These are phyloP conservation scores for Salticus scenicus DNA, from an alignment of 2,888 invertebrate species.

Conservation along the genomic window DNA sequence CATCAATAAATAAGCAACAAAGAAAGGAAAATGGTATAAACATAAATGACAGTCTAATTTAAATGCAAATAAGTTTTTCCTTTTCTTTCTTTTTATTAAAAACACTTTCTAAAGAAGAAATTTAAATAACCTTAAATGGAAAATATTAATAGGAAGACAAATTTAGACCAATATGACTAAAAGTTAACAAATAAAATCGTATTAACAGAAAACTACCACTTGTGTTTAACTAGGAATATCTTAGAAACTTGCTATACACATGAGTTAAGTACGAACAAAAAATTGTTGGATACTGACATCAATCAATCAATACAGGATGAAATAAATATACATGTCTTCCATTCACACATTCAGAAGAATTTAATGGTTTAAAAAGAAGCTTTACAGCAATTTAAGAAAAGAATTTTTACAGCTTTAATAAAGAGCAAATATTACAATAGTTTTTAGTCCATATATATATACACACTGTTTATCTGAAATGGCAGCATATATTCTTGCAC, in stretches of 20 bases:
- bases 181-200: no score
- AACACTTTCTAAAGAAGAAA: no score
- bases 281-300: background rate
- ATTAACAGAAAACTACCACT: no score
- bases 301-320: constrained; percentile 29
- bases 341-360: constrained; percentile 45
- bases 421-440: constrained; percentile 58
- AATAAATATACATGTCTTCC: constrained; percentile 49
- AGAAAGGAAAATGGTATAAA: background rate
- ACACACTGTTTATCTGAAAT: constrained; percentile 27
- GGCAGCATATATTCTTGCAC: constrained; percentile 23
- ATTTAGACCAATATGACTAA: no score
- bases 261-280: constrained; percentile 32
- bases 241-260: no score
- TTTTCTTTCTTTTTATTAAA: no score
- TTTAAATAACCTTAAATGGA: no score
- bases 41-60: background rate
- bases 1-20: background rate
- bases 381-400: constrained; percentile 27
- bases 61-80: no score
- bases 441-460: constrained; percentile 54
- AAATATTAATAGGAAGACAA: no score
- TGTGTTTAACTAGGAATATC: no score
- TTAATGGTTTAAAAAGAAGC: constrained; percentile 34
- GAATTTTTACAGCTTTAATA: constrained; percentile 58